Percentiles rank a stretch among this genome's conserved stretches.
Evolutionary conservation across 2,113 vertebrate genomes (phyloP).

Genomic region (Lepus timidus): DNA sequence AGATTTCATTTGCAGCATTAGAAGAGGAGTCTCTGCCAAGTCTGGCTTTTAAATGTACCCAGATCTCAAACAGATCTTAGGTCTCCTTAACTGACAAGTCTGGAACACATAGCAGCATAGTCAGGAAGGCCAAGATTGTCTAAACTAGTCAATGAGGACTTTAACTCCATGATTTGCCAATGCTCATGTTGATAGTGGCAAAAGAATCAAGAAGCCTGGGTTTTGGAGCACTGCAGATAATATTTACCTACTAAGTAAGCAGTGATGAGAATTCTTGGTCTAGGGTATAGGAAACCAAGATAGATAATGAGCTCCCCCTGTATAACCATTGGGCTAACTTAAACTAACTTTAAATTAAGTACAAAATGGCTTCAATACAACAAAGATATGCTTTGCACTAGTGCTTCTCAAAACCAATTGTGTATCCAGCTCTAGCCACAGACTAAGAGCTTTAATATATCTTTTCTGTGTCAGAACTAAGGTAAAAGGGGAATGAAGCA

Average conservation of each 20-base stretch:
- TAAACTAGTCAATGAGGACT: neutral
- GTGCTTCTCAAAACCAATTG: conserved; percentile 5
- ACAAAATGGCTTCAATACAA: conserved; percentile 4
- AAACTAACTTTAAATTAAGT: neutral
- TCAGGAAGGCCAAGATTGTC: neutral
- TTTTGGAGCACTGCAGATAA: neutral
- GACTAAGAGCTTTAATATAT: neutral
- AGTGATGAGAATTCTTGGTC: neutral
- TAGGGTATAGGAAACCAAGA: neutral
- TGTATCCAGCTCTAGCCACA: neutral
- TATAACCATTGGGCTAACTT: neutral
- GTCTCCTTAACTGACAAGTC: neutral
- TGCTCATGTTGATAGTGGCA: neutral
- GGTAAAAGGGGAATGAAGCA: neutral
- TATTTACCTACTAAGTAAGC: neutral
- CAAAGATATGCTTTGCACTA: conserved; percentile 6
- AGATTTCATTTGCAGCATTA: neutral
- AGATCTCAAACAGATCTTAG: neutral
- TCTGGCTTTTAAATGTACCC: neutral
- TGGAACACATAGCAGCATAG: neutral
- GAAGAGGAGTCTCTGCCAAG: neutral
- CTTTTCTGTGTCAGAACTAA: conserved; percentile 68
- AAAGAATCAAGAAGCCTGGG: neutral
- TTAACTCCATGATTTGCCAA: neutral
- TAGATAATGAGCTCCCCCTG: neutral